Conservation (phyloP, 1,140 invertebrate species). For the Bombus confusus region DNA sequence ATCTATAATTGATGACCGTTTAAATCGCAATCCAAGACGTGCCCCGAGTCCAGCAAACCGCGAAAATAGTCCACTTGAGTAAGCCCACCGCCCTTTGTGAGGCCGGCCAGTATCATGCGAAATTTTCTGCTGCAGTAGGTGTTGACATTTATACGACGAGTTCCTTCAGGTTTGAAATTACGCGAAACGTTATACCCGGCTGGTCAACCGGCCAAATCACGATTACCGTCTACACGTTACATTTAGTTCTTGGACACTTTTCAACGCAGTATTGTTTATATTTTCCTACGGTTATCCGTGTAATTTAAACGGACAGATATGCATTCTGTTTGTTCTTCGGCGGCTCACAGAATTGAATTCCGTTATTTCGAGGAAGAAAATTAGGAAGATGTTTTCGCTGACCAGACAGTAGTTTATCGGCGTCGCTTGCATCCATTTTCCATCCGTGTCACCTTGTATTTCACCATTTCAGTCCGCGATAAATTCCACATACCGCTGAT, state of each 20-base stretch:
- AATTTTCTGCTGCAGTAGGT: conserved; percentile 20
- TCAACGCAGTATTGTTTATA: conserved; percentile 37
- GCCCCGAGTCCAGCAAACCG: neutral
- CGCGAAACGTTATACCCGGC: neutral
- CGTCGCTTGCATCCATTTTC: conserved; percentile 5
- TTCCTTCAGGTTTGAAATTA: conserved; percentile 35
- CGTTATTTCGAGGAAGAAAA: conserved; percentile 33
- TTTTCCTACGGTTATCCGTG: conserved; percentile 7
- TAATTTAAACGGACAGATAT: conserved; percentile 12
- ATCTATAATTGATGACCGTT: conserved; percentile 46
- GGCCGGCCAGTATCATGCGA: neutral
- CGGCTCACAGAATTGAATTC: neutral
- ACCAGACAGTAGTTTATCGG: conserved; percentile 1
- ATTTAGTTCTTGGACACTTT: conserved; percentile 43
- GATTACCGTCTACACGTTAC: neutral
- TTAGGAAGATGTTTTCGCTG: too few relatives aligned
- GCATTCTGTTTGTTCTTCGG: neutral
- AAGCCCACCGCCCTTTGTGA: conserved; percentile 17
- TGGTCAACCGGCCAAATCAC: conserved; percentile 1
- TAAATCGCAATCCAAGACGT: conserved; percentile 31
- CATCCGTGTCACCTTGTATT: neutral
- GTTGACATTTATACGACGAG: conserved; percentile 37
- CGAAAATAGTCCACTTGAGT: conserved; percentile 25
- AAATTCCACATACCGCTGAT: neutral
- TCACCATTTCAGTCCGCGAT: neutral